Evolutionary conservation across 1,140 invertebrate genomes (phyloP), one percentile per base, ranked within the genome.

Genomic region (Drosophila triauraria): DNA sequence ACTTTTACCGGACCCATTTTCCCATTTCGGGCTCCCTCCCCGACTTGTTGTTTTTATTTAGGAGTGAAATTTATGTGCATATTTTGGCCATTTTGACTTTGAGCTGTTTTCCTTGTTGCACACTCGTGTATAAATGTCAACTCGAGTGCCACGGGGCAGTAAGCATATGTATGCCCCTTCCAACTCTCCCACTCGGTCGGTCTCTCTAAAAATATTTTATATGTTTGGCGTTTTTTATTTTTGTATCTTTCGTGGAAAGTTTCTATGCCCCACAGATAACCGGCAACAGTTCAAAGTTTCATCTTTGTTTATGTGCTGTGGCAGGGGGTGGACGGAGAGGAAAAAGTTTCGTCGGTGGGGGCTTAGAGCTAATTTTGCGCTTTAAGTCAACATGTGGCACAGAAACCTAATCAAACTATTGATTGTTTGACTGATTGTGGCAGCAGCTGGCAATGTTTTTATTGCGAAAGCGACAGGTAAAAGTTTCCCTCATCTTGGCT

Each of bases 381-480:
- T 72, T 71, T 58, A 76, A 74, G 84, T 84, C 77, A 87, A 84
- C 85, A 87, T 83, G 85, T 90, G 85, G 85, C 74, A 69, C 43
- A 64, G 64, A 68, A 74, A 80, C 77, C 85, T 87, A 87, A 87
- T 87, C 84, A 90, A 87, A 87, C 84, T 87, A 87, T 87, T 87
- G 84, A 87, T 87, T 88, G 84, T 87, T 87, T 84, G 80, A 75
- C 82, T 79, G 82, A 86, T 86, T 86, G 78, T 75, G 83, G 82
- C 63, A 75, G 59, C 67, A 69, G 82, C 56, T 84, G 78, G 64
- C 70, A 70, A 51, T 80, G 54, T 76, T 83, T 80, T 84, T 78
- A 80, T 80, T 80, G 77, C 58, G 30, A 62, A 43, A 42, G 62
- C 54, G 75, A 69, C 84, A 87, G 84, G 80, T 87, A 82, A 83